Evolutionary conservation across 2,797 vertebrate species (phyloP), one percentile per base, ranked within the genome.

Genomic region (Ptychobarbus kaznakovi): DNA sequence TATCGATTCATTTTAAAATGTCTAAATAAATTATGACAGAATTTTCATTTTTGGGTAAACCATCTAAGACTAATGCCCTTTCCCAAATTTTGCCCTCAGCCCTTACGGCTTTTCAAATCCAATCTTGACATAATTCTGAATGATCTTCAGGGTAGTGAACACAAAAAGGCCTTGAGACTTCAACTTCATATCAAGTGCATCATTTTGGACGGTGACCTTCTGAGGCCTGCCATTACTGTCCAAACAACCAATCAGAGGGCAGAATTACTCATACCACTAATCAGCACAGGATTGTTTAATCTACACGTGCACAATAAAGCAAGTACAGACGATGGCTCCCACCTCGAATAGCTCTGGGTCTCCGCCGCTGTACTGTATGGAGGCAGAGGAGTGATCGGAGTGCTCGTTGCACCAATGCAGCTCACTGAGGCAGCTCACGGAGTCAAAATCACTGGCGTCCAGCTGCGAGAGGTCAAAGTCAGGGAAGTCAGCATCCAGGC

Each of bases 401-500:
- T 94, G 97, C 90, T 99, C 97, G 3, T 95, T 95, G 82, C 96
- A 97, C 98, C 98, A 99, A 90, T 96, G 97, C 87, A 99, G 95
- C 94, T 98, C 98, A 22, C 94, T 95, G 88, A 99, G 97, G 93
- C 97, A 98, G 93, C 96, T 93, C 88, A 96, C 96, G 0, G 97
- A 97, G 95, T 99, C 98, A 3, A 99, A 98, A 94, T 99, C 98
- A 0, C 96, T 94, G 92, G 97, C 91, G 68, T 99, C 98, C 96
- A 99, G 95, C 95, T 98, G 98, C 86, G 97, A 99, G 77, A 99
- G 96, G 95, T 99, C 98, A 28, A 99, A 98, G 95, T 99, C 98
- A 0, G 97, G 96, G 91, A 99, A 98, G 92, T 99, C 97, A 0
- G 97, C 94, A 84, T 97, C 98, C 92, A 99, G 94, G 44, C 97